Evolutionary conservation across 2,888 invertebrate species (phyloP).

Genomic region (Timandra comae): DNA sequence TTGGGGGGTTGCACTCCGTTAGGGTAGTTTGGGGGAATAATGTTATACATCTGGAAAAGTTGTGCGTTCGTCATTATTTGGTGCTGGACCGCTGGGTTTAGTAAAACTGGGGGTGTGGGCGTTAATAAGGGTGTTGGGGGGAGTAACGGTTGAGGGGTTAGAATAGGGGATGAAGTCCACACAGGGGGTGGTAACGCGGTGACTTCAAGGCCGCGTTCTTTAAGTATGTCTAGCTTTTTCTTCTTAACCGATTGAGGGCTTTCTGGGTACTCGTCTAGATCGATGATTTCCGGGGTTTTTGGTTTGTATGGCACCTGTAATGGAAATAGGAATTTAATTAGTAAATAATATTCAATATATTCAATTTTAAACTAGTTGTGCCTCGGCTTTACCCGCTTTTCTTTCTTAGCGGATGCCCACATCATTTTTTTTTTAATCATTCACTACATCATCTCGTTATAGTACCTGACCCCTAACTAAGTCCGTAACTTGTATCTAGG

Average conservation of each 20-base stretch:
- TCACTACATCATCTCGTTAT: too few relatives aligned
- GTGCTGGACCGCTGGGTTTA: constrained; percentile 58
- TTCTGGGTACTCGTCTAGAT: constrained; percentile 76
- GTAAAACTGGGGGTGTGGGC: constrained; percentile 36
- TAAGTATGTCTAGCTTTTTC: constrained; percentile 84
- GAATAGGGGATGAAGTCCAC: constrained; percentile 26
- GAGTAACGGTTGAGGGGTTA: constrained; percentile 13
- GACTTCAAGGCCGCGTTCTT: constrained; percentile 85
- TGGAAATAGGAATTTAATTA: neutral
- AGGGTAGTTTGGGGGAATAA: constrained; percentile 45
- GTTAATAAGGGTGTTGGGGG: constrained; percentile 21
- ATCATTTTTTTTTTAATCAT: too few relatives aligned
- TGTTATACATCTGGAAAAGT: constrained; percentile 59
- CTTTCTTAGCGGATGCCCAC: too few relatives aligned
- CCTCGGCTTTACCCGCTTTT: too few relatives aligned
- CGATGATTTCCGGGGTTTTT: constrained; percentile 80
- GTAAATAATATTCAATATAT: too few relatives aligned
- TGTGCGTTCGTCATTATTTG: constrained; percentile 70
- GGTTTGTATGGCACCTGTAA: constrained; percentile 76
- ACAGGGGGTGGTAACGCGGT: constrained; percentile 77
- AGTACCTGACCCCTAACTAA: too few relatives aligned
- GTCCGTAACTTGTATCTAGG: too few relatives aligned
- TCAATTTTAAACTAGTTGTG: too few relatives aligned
- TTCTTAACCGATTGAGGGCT: constrained; percentile 74
- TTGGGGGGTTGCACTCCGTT: constrained; percentile 63